These are phyloP conservation scores for Puntigrus tetrazona DNA, from an alignment of 2,113 vertebrate genomes.

Conservation along the genomic window DNA sequence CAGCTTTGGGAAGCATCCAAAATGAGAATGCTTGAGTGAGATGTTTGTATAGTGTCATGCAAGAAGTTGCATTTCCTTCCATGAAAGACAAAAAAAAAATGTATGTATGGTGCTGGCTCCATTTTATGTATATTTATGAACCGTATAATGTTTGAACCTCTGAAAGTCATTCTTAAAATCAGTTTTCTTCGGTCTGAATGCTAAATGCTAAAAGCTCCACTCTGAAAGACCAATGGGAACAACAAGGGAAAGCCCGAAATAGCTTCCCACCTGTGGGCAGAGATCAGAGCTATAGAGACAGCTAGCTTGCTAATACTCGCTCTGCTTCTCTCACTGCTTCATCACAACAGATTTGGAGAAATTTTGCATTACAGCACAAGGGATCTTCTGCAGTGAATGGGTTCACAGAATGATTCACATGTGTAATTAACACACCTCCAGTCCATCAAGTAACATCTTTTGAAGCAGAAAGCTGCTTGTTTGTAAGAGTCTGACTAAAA, in stretches of 20 bases:
- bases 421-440: too few species aligned
- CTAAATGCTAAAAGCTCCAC: slow-evolving; percentile 22
- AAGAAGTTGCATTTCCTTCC: background rate
- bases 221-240: slow-evolving; percentile 58
- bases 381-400: too few species aligned
- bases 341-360: too few species aligned
- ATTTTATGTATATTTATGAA: background rate
- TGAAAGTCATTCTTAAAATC: slow-evolving; percentile 5
- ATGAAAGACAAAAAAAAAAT: background rate
- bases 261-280: slow-evolving; percentile 74
- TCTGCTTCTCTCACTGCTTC: background rate
- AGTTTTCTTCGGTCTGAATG: slow-evolving; percentile 41
- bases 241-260: slow-evolving; percentile 72
- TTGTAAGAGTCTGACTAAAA: too few species aligned
- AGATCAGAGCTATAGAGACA: slow-evolving; percentile 70
- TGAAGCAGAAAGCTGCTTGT: background rate
- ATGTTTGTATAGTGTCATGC: slow-evolving; percentile 8
- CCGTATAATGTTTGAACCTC: background rate
- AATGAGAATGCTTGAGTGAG: background rate
- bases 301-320: slow-evolving; percentile 42
- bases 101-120: background rate
- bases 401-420: too few species aligned
- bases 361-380: too few species aligned
- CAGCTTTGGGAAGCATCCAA: background rate
- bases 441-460: too few species aligned